Evolutionary conservation across 2,113 vertebrate genomes (phyloP), one percentile per base, ranked within the genome.

Genomic region (Cavia porcellus): DNA sequence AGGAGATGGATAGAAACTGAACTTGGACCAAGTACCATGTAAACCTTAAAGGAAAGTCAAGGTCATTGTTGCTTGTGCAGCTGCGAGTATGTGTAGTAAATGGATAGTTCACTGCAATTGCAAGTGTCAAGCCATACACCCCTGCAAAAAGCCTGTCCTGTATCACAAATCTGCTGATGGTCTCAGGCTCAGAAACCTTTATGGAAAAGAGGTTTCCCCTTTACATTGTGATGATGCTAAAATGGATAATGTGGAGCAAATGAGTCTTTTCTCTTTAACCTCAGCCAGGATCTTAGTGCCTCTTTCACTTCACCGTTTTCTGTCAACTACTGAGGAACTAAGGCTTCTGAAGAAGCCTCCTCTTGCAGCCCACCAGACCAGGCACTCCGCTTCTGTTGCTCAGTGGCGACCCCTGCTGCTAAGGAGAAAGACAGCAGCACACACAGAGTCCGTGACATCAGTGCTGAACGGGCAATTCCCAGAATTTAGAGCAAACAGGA

Each of bases 321-420:
- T 7, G 0, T 47, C n/a, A 4, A 4, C 86, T 42, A 52, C 70
- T 86, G 30, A 42, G 50, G 75, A 70, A 92, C 1, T 24, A 85
- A 72, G 86, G 25, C 25, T 77, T 92, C 52, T 1, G 0, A 11
- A 61, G 50, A 75, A 12, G 59, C 42, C 45, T 42, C 10, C 0
- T 35, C 24, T 61, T 9, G n/a, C 64, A 14, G n/a, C 35, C 75
- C 30, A 61, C 52, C 38, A 22, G 81, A 15, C 66, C 57, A 52
- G 30, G 77, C 93, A 47, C 45, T n/a, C 17, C 70, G n/a, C 59
- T 4, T 95, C 92, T 9, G 0, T 82, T 98, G 96, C 97, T 98
- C 97, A 95, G 97, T 96, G 93, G 96, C 22, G 81, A 47, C 96
- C 97, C 77, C 97, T 98, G 96, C 96, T 97, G 93, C 61, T 88